These are phyloP conservation scores for Ichneumon xanthorius DNA, from an alignment of 2,888 invertebrate species.

Conservation along the genomic window DNA sequence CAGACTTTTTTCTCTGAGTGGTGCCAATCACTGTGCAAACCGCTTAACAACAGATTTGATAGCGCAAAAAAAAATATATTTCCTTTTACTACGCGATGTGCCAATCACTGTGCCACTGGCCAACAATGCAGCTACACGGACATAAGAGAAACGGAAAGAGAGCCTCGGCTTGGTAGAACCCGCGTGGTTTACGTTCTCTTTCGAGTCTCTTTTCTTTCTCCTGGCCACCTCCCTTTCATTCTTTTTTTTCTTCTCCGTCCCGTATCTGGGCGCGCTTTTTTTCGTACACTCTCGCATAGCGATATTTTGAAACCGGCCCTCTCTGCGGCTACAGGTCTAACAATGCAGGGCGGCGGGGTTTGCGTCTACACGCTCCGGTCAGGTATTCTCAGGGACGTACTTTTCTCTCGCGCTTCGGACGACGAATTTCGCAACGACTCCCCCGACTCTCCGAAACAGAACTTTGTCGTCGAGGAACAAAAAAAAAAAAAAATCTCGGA, in stretches of 20 bases:
- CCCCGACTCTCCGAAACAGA: background rate
- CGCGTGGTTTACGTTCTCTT: conserved; percentile 47
- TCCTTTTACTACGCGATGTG: background rate
- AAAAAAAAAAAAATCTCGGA: background rate
- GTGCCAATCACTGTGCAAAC: background rate
- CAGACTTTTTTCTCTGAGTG: too few relatives aligned
- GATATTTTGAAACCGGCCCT: conserved; percentile 32
- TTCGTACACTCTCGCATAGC: conserved; percentile 8
- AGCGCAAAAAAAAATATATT: background rate
- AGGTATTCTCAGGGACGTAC: conserved; percentile 59
- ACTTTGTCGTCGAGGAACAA: background rate
- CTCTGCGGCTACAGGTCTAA: conserved; percentile 27
- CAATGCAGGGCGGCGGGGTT: conserved; percentile 35
- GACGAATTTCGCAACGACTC: conserved; percentile 9
- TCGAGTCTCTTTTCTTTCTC: conserved; percentile 17
- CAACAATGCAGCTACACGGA: background rate
- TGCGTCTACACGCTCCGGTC: conserved; percentile 29
- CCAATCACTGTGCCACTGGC: background rate
- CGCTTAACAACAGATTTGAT: background rate
- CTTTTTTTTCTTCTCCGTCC: conserved; percentile 24
- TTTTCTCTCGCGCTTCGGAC: conserved; percentile 32
- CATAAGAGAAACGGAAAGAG: conserved; percentile 16
- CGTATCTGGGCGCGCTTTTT: conserved; percentile 5
- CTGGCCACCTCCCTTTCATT: background rate
- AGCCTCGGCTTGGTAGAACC: conserved; percentile 29